Conservation (phyloP, 2,888 invertebrate genomes). For the Macrophya annulata region DNA sequence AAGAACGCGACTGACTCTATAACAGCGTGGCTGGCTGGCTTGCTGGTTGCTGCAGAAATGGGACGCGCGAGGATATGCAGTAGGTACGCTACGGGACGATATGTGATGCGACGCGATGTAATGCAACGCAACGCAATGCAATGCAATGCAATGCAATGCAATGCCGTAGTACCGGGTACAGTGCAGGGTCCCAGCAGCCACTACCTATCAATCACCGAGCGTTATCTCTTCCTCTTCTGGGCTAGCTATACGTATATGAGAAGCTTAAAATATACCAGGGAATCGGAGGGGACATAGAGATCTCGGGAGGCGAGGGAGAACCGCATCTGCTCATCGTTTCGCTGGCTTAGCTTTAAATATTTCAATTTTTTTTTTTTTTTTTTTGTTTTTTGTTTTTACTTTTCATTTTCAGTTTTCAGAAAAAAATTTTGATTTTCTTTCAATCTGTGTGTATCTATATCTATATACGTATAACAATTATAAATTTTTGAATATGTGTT, state of each 20-base stretch:
- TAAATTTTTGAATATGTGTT: too few species aligned
- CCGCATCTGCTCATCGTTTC: conserved; percentile 44
- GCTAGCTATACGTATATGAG: not conserved
- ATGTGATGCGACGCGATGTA: not conserved
- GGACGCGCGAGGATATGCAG: not conserved
- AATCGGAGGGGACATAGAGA: conserved; percentile 26
- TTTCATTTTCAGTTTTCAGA: not conserved
- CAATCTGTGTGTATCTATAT: too few species aligned
- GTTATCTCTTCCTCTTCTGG: conserved; percentile 49
- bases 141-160: not conserved
- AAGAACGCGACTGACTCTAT: conserved; percentile 18
- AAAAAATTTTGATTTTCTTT: not conserved
- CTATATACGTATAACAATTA: too few species aligned
- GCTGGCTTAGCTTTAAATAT: not conserved
- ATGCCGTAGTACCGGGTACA: not conserved
- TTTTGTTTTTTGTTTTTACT: not conserved
- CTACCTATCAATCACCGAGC: conserved; percentile 53
- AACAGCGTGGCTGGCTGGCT: conserved; percentile 15
- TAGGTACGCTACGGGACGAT: not conserved
- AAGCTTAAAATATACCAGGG: conserved; percentile 42
- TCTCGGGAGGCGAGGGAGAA: not conserved
- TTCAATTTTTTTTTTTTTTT: not conserved
- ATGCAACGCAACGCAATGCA: not conserved
- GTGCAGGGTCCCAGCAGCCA: conserved; percentile 9
- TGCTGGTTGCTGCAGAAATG: conserved; percentile 27